These are phyloP conservation scores for Drosophila neonasuta DNA, from an alignment of 2,888 invertebrate genomes.

Conservation along the genomic window DNA sequence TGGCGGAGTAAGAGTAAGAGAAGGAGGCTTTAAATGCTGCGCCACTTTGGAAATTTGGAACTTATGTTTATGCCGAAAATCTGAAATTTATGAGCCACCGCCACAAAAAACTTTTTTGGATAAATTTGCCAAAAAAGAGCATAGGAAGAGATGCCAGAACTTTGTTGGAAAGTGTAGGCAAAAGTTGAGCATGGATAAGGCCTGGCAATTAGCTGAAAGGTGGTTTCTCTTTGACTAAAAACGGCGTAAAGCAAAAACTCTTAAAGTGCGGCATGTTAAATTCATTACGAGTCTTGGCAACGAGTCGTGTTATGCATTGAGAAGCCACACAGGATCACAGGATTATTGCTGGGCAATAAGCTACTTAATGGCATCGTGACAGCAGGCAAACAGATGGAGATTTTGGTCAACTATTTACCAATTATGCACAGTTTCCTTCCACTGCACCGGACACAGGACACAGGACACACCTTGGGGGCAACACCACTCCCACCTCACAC, in stretches of 20 bases:
- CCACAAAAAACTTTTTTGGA: conserved; percentile 61
- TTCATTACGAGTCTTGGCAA: background rate
- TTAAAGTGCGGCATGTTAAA: background rate
- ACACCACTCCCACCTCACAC: conserved; percentile 3
- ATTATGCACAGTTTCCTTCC: conserved; percentile 64
- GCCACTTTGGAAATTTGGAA: conserved; percentile 48
- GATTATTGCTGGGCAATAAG: conserved; percentile 34
- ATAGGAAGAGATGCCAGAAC: conserved; percentile 14
- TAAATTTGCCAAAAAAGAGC: conserved; percentile 36
- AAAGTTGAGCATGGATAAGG: conserved; percentile 48
- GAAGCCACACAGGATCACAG: conserved; percentile 10
- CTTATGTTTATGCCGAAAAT: conserved; percentile 68
- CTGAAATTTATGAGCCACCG: conserved; percentile 65
- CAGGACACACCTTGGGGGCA: conserved; percentile 43
- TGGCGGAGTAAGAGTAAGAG: background rate
- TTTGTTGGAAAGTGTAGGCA: conserved; percentile 48
- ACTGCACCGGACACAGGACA: conserved; percentile 32
- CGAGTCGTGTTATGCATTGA: conserved; percentile 1
- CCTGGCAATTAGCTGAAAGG: conserved; percentile 56
- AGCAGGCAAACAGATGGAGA: conserved; percentile 30
- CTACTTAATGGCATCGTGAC: conserved; percentile 45
- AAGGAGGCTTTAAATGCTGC: conserved; percentile 23
- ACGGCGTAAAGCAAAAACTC: background rate
- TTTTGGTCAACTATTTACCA: conserved; percentile 57
- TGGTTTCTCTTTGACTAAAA: conserved; percentile 4